Base-by-base conservation (phyloP, 1,140 invertebrate genomes). In the Bombus fervidus region DNA sequence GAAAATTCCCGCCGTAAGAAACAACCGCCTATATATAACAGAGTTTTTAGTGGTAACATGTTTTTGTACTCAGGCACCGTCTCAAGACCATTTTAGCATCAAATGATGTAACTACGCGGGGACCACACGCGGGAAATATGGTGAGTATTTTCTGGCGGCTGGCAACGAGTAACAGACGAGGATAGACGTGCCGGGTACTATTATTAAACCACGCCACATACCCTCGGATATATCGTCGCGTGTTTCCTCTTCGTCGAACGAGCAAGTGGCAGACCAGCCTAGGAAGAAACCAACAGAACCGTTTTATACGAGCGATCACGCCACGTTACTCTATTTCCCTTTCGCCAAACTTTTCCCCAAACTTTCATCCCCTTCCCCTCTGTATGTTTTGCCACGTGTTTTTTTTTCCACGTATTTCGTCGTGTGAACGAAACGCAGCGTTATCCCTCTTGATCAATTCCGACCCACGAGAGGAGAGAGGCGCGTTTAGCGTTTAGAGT, bases 81-180 rank as follows among this genome's bases (percentile, higher is more conserved):
- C 90, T 89, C 87, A 81, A 88, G 90, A 90, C 82, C 86, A 89
- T 91, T 91, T 91, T 89, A 90, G 90, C 87, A 89, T 90, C 90
- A 72, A 88, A 88, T 91, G 90, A 91, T 91, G 86, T 90, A 91
- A 91, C 90, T 88, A 86, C 62, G 71, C 83, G 66, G n/a, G 73
- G 85, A 85, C 89, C 90, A 90, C 87, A 90, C 90, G 87, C 90
- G 85, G 86, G 79, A 91, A 86, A 90, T 90, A 90, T 87, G 77
- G 80, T 81, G 79, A 82, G 88, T 78, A 90, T 90, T 90, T 90
- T 83, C 85, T 89, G 83, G 82, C 71, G n/a, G 72, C 74, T 57
- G 73, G 47, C 62, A 71, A 57, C 78, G 39, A 72, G 80, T 71
- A 69, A 87, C 79, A 75, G 88, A 86, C 69, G 83, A 83, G 80